phyloP scores from a whole-genome alignment of 2,113 vertebrate genomes.

The Gulo gulo region DNA sequence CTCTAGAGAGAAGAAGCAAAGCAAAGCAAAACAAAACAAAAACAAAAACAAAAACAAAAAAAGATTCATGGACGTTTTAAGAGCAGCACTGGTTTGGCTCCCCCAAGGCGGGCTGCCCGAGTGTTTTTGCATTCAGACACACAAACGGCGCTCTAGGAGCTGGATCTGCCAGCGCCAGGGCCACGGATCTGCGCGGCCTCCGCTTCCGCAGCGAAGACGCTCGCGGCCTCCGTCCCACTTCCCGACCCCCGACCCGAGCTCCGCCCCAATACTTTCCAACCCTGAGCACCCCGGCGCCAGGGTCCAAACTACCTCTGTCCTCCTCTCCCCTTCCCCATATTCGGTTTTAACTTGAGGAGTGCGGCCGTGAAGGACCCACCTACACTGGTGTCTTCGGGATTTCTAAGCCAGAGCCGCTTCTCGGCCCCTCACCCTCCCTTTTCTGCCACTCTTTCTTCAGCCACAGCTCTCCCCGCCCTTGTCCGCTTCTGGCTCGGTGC shows the following conservation, averaged over 20 bases:
- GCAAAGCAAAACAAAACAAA: too few relatives aligned
- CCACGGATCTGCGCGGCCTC: neutral
- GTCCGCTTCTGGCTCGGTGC: neutral
- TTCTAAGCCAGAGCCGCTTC: neutral
- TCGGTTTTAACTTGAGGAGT: neutral
- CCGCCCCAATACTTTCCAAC: neutral
- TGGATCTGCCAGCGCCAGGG: neutral
- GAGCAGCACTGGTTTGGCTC: neutral
- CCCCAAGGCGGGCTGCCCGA: fast-evolving
- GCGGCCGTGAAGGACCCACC: neutral
- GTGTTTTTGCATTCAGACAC: neutral
- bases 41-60: neutral
- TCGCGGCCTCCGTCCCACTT: neutral
- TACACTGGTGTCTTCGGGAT: neutral
- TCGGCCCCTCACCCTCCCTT: neutral
- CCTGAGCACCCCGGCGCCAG: neutral
- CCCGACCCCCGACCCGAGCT: neutral
- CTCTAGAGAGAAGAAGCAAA: neutral
- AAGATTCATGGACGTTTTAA: neutral
- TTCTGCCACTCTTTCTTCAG: neutral
- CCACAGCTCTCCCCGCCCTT: neutral
- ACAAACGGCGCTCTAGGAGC: neutral
- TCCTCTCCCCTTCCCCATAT: neutral
- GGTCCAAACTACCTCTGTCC: neutral
- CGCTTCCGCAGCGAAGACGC: neutral